A percentile compares a stretch with the other conserved stretches of the same genome.
Conservation (phyloP, 2,113 vertebrate species). For the Regulus satrapa region DNA sequence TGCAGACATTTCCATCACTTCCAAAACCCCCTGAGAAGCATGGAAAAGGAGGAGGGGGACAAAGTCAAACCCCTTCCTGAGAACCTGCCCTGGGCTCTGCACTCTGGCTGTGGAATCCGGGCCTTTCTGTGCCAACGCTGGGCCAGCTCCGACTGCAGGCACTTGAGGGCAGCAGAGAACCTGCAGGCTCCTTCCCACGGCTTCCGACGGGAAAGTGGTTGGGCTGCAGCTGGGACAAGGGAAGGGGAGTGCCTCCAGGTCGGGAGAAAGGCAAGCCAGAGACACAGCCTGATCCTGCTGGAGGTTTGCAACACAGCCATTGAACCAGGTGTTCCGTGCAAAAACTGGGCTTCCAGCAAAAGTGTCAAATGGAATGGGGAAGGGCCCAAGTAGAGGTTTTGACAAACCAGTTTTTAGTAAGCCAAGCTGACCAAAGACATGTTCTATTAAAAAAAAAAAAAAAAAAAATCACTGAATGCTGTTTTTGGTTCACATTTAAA, state of each 20-base stretch:
- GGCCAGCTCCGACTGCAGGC: neutral
- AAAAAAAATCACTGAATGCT: neutral
- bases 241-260: neutral
- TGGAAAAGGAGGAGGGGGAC: neutral
- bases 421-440: neutral
- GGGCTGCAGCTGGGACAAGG: neutral
- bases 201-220: neutral
- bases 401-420: neutral
- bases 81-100: neutral
- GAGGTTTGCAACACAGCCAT: neutral
- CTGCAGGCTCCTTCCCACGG: neutral
- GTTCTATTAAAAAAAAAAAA: neutral
- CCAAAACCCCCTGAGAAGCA: neutral
- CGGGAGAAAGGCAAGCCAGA: neutral
- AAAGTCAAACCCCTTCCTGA: neutral
- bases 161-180: constrained; percentile 50
- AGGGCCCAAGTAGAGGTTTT: neutral
- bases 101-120: neutral
- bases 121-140: neutral
- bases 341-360: constrained; percentile 11
- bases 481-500: constrained; percentile 58
- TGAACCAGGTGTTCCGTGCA: neutral
- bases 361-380: neutral
- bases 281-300: neutral
- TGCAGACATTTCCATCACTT: neutral